These are phyloP conservation scores for Eupelmus urozonus DNA, from an alignment of 2,888 invertebrate genomes.

Conservation along the genomic window DNA sequence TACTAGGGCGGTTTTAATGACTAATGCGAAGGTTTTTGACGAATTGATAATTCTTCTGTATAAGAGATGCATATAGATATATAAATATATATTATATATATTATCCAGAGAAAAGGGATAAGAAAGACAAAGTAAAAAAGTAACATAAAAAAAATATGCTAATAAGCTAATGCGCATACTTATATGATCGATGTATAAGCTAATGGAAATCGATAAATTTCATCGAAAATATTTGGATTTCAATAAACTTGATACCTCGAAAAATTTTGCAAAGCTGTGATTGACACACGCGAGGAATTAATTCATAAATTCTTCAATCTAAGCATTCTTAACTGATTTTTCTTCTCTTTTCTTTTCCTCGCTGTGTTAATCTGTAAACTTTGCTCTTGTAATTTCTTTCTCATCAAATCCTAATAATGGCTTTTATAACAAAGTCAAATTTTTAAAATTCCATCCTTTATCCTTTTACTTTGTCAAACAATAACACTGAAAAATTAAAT, in stretches of 20 bases:
- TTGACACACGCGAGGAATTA: conserved; percentile 55
- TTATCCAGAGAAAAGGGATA: conserved; percentile 57
- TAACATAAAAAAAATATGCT: conserved; percentile 66
- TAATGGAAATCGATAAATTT: conserved; percentile 73
- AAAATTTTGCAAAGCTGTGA: conserved; percentile 63
- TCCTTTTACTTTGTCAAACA: neutral
- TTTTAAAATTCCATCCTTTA: conserved; percentile 28
- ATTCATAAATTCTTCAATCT: neutral
- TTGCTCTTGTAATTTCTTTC: conserved; percentile 58
- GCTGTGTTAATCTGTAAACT: conserved; percentile 54
- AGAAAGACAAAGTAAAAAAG: conserved; percentile 59
- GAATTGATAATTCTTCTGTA: conserved; percentile 51
- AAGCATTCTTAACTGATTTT: neutral
- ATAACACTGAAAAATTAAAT: neutral
- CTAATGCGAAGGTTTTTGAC: conserved; percentile 51
- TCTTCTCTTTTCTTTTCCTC: conserved; percentile 56
- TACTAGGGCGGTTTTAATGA: conserved; percentile 17
- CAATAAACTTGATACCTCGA: conserved; percentile 78
- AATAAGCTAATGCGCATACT: conserved; percentile 72
- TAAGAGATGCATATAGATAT: conserved; percentile 56
- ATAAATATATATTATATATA: conserved; percentile 59
- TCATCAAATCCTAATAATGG: conserved; percentile 37
- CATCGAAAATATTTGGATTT: conserved; percentile 75
- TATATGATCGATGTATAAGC: conserved; percentile 75
- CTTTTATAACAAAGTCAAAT: conserved; percentile 13